These are phyloP conservation scores for Alviniconcha strummeri DNA, from an alignment of 2,888 invertebrate species.

Conservation along the genomic window DNA sequence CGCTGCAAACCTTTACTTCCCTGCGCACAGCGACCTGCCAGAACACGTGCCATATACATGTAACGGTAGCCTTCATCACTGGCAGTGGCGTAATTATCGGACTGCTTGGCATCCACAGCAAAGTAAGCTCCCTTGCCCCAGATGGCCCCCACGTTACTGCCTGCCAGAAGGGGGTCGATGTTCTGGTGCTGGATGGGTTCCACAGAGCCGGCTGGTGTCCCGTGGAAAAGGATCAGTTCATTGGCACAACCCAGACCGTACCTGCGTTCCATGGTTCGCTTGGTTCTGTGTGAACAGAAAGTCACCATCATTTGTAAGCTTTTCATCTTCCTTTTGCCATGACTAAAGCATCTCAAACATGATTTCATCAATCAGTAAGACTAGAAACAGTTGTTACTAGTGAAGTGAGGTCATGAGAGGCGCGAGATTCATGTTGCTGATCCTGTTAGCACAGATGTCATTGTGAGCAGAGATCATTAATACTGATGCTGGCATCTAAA, in stretches of 20 bases:
- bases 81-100: slow-evolving; percentile 50
- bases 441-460: too few relatives aligned
- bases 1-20: slow-evolving; percentile 52
- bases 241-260: slow-evolving; percentile 51
- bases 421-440: too few relatives aligned
- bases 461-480: too few relatives aligned
- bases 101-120: slow-evolving; percentile 54
- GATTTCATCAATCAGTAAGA: background rate
- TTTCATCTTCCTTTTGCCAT: background rate
- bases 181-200: slow-evolving; percentile 51
- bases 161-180: slow-evolving; percentile 54
- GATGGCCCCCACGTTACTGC: slow-evolving; percentile 50
- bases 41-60: slow-evolving; percentile 62
- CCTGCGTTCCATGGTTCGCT: slow-evolving; percentile 38
- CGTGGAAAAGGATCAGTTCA: slow-evolving; percentile 53
- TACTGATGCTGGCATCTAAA: too few relatives aligned
- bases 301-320: background rate
- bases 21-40: slow-evolving; percentile 55
- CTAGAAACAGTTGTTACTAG: too few relatives aligned
- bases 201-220: slow-evolving; percentile 45
- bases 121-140: slow-evolving; percentile 59
- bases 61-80: slow-evolving; percentile 46
- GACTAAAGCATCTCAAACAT: background rate
- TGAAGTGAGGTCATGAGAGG: too few relatives aligned
- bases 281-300: slow-evolving; percentile 39